Evolutionary conservation across 2,888 invertebrate genomes (phyloP), one percentile per base, ranked within the genome.

Genomic region (Bhutanitis thaidina): DNA sequence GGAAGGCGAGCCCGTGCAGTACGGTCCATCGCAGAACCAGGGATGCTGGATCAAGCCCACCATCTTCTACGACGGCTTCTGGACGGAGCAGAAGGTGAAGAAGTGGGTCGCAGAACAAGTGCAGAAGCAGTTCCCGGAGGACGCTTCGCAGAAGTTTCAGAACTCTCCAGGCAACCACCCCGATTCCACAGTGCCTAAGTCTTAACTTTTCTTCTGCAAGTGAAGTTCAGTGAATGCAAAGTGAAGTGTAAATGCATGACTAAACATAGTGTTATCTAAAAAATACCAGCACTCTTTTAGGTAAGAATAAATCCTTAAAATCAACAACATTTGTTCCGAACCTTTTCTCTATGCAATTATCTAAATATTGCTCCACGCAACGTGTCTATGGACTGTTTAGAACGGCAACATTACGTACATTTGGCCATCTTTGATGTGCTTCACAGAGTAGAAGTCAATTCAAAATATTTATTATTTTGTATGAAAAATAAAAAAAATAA

Each of bases 1-100:
- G 0, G 75, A 78, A 9, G 77, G 71, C 1, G 80, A 80, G 36
- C 69, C 67, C 7, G 38, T 68, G 3, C 75, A 69, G 54, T 80
- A 69, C 61, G 74, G 64, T 1, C 61, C 69, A 10, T 67, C 71
- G 14, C 81, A 76, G 45, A 67, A 66, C 20, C 81, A 79, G 49
- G 82, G 80, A 1, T 84, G 86, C 59, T 90, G 90, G 90, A 81
- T 90, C 45, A 90, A 90, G 49, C 90, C 90, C 3, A 85, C 86
- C 1, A 88, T 90, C 36, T 90, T 90, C 65, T 90, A 90, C 53
- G 90, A 90, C 40, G 90, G 90, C 0, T 90, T 90, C 65, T 90
- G 90, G 90, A 90, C 90, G 0, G 90, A 90, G 71, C 90, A 89
- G 72, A 89, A 90, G 60, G 90, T 90, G 12, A 90, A 86, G 65